Base-by-base conservation (phyloP, 2,113 vertebrate species). In the Vulpes ferrilata region DNA sequence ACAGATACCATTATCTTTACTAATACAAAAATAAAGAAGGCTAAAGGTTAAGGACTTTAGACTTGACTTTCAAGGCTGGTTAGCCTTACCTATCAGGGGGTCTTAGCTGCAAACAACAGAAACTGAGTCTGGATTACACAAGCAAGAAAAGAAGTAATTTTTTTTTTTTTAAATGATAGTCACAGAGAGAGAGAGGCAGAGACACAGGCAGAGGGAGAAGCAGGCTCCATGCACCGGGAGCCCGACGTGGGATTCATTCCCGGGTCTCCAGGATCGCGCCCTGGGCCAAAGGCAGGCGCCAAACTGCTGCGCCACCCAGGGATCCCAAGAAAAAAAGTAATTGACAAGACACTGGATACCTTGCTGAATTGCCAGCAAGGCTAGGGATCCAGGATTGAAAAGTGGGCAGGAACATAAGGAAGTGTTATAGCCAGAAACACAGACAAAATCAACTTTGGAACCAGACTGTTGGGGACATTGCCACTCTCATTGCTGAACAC, bases 1-100 rank as follows among this genome's bases (percentile, higher is more conserved):
- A 32, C 0, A 53, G 91, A n/a, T 62, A 60, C 69, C 3, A 71
- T 71, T 65, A 79, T 55, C 5, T 65, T 53, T 69, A 53, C 12
- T 53, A 65, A 88, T 27, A 85, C 4, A 71, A 88, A 94, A 84
- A 87, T 73, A 64, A 79, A 88, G 60, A 92, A 87, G 35, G 22
- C 22, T 3, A 43, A 43, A 88, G 43, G 15, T 91, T 51, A 91
- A 91, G 60, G 69, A 71, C 17, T 15, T 89, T 71, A 64, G 64
- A 83, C 16, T 13, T 65, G 43, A 59, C 73, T 92, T 90, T 83
- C 67, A 91, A 35, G 16, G 20, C 76, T 71, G 38, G 19, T 38
- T 85, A 85, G 20, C 30, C 16, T 88, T 71, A 76, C 59, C 59
- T 48, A n/a, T 67, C 13, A 86, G 35, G 62, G 13, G 13, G 8